These are phyloP conservation scores for Plecotus auritus DNA, from an alignment of 2,113 vertebrate species.

Conservation along the genomic window DNA sequence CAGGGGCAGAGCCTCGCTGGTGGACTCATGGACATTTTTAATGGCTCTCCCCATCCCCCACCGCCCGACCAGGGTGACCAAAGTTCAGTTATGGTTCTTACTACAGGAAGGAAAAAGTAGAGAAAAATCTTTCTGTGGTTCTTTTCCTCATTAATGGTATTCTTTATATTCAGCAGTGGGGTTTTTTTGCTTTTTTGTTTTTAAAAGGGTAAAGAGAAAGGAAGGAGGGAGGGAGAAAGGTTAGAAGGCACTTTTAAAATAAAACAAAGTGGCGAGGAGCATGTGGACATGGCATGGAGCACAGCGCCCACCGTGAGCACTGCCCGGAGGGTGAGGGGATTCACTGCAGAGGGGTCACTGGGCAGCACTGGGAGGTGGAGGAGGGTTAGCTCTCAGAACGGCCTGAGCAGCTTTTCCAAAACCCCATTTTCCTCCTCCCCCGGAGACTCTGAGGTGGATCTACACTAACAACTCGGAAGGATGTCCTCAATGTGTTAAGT, in stretches of 20 bases:
- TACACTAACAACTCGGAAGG: not conserved
- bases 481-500: not conserved
- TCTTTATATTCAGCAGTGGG: not conserved
- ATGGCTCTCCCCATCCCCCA: not conserved
- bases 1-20: rapidly evolving
- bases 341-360: not conserved
- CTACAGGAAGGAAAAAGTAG: not conserved
- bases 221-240: not conserved
- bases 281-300: not conserved
- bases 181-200: not conserved
- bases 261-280: not conserved
- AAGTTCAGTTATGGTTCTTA: not conserved
- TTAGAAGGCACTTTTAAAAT: not conserved
- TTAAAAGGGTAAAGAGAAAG: not conserved
- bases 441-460: not conserved
- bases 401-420: not conserved
- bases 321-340: not conserved
- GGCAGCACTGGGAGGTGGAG: rapidly evolving
- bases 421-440: not conserved
- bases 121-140: not conserved
- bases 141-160: not conserved
- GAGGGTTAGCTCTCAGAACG: not conserved
- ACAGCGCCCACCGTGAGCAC: not conserved
- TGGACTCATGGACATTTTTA: not conserved
- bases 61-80: not conserved